Percentiles rank a stretch among this genome's conserved stretches.
phyloP scores from a whole-genome alignment of 2,888 invertebrate genomes.

The Drosophila lutescens region DNA sequence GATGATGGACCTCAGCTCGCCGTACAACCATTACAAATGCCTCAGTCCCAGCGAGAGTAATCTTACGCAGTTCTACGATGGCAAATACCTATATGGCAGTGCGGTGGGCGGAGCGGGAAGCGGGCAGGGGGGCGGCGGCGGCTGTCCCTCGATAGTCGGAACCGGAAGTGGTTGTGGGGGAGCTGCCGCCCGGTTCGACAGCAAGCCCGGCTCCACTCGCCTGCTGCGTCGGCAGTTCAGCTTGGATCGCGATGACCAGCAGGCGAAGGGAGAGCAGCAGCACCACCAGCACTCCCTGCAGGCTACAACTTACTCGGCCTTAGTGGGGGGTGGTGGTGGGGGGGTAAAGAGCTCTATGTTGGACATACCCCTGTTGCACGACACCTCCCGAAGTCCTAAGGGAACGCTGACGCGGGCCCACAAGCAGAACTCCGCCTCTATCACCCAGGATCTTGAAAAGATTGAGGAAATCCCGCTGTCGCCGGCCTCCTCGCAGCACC shows the following conservation, averaged over 20 bases:
- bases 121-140: conserved; percentile 39
- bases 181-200: conserved; percentile 64
- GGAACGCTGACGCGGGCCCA: conserved; percentile 84
- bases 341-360: conserved; percentile 73
- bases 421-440: conserved; percentile 89
- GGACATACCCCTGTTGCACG: conserved; percentile 83
- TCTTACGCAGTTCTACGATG: conserved; percentile 82
- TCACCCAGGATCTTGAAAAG: conserved; percentile 88
- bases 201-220: conserved; percentile 84
- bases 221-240: conserved; percentile 89
- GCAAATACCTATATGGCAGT: conserved; percentile 81
- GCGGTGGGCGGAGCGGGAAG: conserved; percentile 33
- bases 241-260: conserved; percentile 88
- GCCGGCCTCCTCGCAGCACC: conserved; percentile 84
- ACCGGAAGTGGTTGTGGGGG: conserved; percentile 65
- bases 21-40: conserved; percentile 91
- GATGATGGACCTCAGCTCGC: conserved; percentile 88
- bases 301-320: conserved; percentile 60
- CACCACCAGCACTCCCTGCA: conserved; percentile 75
- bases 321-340: conserved; percentile 47
- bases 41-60: conserved; percentile 87
- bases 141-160: conserved; percentile 21
- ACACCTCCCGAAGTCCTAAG: conserved; percentile 82
- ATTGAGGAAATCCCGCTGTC: conserved; percentile 88
- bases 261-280: conserved; percentile 72